Percentiles rank a stretch among this genome's conserved stretches.
These are phyloP conservation scores for Thumatha senex DNA, from an alignment of 2,888 invertebrate species.

Conservation along the genomic window DNA sequence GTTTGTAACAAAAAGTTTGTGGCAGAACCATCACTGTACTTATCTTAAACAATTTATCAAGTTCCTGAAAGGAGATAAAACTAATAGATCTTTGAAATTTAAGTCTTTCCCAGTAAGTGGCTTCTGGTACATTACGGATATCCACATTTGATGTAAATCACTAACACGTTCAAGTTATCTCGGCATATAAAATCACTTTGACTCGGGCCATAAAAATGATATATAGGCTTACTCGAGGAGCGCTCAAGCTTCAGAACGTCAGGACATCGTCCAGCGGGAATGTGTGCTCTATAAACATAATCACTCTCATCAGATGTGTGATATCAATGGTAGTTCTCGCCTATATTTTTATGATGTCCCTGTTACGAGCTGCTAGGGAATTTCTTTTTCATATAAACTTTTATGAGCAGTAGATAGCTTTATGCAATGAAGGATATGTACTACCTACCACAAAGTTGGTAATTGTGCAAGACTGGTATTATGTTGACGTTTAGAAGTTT, in stretches of 20 bases:
- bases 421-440: slow-evolving; percentile 7
- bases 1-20: too few species aligned
- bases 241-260: slow-evolving; percentile 55
- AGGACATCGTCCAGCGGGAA: not conserved
- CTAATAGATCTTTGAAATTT: slow-evolving; percentile 27
- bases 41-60: slow-evolving; percentile 39
- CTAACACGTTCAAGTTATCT: slow-evolving; percentile 75
- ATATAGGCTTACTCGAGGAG: slow-evolving; percentile 65
- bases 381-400: slow-evolving; percentile 60
- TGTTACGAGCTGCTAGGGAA: slow-evolving; percentile 63
- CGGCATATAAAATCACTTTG: slow-evolving; percentile 78
- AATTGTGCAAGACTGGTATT: not conserved
- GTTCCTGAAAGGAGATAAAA: slow-evolving; percentile 33
- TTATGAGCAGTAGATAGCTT: slow-evolving; percentile 51
- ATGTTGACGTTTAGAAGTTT: not conserved
- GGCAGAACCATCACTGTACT: slow-evolving; percentile 24
- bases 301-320: slow-evolving; percentile 48
- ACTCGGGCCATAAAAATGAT: slow-evolving; percentile 76
- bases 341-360: slow-evolving; percentile 57
- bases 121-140: slow-evolving; percentile 37
- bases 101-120: slow-evolving; percentile 29
- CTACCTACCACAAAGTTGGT: slow-evolving; percentile 18
- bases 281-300: slow-evolving; percentile 54
- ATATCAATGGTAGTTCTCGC: slow-evolving; percentile 43
- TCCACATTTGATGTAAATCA: slow-evolving; percentile 64